Evolutionary conservation across 2,113 vertebrate species (phyloP).

Genomic region (Chaetura pelagica): DNA sequence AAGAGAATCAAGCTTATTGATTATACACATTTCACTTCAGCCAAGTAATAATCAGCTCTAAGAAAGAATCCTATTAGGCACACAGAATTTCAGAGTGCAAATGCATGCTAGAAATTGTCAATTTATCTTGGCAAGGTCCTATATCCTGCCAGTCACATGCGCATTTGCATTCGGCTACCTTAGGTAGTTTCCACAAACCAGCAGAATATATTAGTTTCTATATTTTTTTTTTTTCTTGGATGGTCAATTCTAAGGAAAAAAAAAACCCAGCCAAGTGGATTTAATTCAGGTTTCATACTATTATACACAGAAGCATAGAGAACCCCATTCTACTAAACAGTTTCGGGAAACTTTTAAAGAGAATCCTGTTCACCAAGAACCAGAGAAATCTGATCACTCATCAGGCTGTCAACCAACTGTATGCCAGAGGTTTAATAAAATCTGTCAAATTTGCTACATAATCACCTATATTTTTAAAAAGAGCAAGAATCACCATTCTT

Average conservation of each 20-base stretch:
- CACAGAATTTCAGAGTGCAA: not conserved
- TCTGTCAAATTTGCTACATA: not conserved
- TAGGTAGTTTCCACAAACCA: not conserved
- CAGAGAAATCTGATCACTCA: not conserved
- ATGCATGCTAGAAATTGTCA: not conserved
- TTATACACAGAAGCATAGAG: not conserved
- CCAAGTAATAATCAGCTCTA: not conserved
- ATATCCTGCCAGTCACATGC: not conserved
- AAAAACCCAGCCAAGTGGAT: not conserved
- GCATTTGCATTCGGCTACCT: not conserved
- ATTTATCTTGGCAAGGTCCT: not conserved
- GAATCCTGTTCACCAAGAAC: not conserved
- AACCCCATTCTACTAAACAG: not conserved
- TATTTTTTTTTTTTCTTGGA: not conserved
- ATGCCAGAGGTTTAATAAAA: not conserved
- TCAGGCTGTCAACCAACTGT: rapidly evolving
- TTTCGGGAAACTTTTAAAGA: not conserved
- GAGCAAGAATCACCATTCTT: not conserved
- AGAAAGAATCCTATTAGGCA: not conserved
- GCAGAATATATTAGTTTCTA: not conserved
- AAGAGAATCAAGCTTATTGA: conserved; percentile 2
- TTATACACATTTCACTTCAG: not conserved
- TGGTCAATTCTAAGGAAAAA: not conserved
- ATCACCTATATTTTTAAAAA: not conserved
- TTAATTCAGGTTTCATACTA: not conserved